phyloP scores from a whole-genome alignment of 2,797 vertebrate species.

The Paratrypauchen microcephalus region DNA sequence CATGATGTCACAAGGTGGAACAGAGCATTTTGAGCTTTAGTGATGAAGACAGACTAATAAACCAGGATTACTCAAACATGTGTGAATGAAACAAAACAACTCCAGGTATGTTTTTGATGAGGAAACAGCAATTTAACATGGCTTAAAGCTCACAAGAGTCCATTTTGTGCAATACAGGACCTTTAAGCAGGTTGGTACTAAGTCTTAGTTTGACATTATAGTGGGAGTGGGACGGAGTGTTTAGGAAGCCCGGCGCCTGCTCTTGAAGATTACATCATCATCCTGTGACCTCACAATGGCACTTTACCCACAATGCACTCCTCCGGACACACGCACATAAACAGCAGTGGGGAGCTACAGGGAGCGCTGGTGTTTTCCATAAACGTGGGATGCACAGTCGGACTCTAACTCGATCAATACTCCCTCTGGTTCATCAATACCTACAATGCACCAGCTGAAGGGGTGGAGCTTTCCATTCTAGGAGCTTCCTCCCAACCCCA shows the following conservation, averaged over 20 bases:
- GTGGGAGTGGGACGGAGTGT: slow-evolving; percentile 46
- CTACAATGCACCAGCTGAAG: slow-evolving; percentile 40
- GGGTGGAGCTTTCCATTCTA: slow-evolving; percentile 55
- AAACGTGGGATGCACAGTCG: slow-evolving; percentile 44
- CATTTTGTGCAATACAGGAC: too few species aligned
- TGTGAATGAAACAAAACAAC: too few species aligned
- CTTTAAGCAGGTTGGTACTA: too few species aligned
- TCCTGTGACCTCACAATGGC: slow-evolving; percentile 66
- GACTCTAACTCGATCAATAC: slow-evolving; percentile 51
- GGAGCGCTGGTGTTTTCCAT: slow-evolving; percentile 32
- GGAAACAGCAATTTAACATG: too few species aligned
- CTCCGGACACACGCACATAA: slow-evolving; percentile 24
- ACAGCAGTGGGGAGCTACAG: slow-evolving; percentile 12
- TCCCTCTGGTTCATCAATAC: slow-evolving; percentile 56
- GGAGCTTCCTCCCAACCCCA: slow-evolving; percentile 30
- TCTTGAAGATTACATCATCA: slow-evolving; percentile 72
- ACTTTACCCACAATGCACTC: slow-evolving; percentile 61
- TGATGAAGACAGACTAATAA: too few species aligned
- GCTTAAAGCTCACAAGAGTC: too few species aligned
- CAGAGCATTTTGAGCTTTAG: too few species aligned
- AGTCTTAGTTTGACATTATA: neutral
- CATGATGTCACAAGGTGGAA: too few species aligned
- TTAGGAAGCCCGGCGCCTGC: slow-evolving; percentile 69
- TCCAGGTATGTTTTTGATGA: too few species aligned
- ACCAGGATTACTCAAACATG: too few species aligned